A percentile compares a stretch with the other conserved stretches of the same genome.
Conservation (phyloP, 2,797 vertebrate species). For the Taeniopygia guttata region DNA sequence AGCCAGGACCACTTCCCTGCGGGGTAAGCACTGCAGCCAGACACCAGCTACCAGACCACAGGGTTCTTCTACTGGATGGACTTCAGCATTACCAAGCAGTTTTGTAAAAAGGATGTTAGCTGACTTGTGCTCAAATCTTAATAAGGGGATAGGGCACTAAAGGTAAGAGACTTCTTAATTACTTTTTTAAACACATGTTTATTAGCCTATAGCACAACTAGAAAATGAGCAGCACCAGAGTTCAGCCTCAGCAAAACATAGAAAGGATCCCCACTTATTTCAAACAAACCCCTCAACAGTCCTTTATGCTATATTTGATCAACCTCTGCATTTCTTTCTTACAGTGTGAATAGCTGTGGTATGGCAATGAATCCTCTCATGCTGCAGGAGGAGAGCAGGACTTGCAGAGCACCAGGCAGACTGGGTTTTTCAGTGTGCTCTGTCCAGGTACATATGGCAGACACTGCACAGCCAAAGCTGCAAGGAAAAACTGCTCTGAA, state of each 20-base stretch:
- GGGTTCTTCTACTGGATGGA: background rate
- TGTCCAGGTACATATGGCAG: background rate
- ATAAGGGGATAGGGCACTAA: background rate
- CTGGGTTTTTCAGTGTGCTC: background rate
- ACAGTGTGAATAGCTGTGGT: background rate
- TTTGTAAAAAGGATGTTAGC: background rate
- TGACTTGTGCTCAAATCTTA: background rate
- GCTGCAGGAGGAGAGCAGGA: background rate
- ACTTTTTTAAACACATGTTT: background rate
- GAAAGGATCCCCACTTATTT: background rate
- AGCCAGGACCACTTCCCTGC: accelerated
- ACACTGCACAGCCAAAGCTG: accelerated
- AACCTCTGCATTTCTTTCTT: background rate
- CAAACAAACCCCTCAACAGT: background rate
- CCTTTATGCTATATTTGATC: background rate
- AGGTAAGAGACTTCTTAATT: background rate
- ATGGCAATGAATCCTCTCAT: background rate
- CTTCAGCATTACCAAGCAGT: background rate
- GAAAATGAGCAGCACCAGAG: background rate
- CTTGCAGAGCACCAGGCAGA: background rate
- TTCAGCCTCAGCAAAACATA: background rate
- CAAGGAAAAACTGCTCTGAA: background rate
- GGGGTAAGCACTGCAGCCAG: background rate
- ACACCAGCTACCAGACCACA: background rate
- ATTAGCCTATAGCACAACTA: background rate